Conservation (phyloP, 2,888 invertebrate genomes). For the Leucania comma region DNA sequence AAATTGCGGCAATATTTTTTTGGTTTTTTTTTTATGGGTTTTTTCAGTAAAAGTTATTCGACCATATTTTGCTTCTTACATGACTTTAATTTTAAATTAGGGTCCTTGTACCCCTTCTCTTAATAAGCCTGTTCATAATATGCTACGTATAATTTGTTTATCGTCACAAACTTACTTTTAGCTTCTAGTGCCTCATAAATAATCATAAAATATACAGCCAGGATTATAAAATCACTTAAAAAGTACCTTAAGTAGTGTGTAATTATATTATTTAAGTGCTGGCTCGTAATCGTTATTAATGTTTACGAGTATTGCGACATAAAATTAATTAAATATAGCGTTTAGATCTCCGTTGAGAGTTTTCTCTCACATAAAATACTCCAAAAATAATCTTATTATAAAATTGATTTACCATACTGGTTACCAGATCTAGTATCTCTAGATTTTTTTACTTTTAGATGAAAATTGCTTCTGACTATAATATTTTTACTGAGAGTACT, state of each 20-base stretch:
- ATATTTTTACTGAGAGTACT: too few species aligned
- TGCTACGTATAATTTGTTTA: conserved; percentile 6
- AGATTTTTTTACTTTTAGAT: background rate
- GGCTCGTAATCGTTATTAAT: conserved; percentile 31
- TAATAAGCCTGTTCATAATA: background rate
- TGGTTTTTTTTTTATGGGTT: too few species aligned
- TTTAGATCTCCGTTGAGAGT: background rate
- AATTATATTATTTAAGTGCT: conserved; percentile 45
- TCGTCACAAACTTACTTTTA: conserved; percentile 26
- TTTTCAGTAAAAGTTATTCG: too few species aligned
- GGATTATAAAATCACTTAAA: conserved; percentile 40
- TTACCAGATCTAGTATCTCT: too few species aligned
- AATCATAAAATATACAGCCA: conserved; percentile 27
- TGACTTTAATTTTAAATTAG: background rate
- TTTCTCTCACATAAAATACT: background rate
- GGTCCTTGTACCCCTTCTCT: background rate
- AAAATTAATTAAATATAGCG: conserved; percentile 16
- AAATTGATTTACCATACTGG: too few species aligned
- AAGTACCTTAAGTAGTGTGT: conserved; percentile 20
- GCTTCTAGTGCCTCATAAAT: conserved; percentile 32
- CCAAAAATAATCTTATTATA: background rate
- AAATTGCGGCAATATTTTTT: too few species aligned
- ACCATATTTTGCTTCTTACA: too few species aligned
- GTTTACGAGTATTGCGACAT: conserved; percentile 25
- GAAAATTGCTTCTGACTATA: too few species aligned